Conservation (phyloP, 2,797 vertebrate genomes). For the Myiotriccus ornatus region DNA sequence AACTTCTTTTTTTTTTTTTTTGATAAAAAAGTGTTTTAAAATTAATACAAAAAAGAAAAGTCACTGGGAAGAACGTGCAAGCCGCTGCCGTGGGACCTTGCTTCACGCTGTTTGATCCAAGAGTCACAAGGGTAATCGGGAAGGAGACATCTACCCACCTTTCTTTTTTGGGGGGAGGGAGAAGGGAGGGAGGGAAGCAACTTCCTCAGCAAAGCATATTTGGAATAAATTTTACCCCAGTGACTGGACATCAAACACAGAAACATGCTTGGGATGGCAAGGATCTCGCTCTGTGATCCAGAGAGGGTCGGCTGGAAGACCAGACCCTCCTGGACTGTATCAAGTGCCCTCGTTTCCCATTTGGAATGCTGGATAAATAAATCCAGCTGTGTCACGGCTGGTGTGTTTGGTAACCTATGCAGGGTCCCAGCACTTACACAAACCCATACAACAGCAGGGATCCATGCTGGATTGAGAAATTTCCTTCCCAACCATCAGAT, state of each 20-base stretch:
- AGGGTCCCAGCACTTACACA: not conserved
- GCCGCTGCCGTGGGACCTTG: slow-evolving; percentile 14
- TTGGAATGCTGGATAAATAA: not conserved
- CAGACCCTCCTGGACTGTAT: not conserved
- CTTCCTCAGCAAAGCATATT: not conserved
- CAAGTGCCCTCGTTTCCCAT: not conserved
- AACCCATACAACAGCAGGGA: not conserved
- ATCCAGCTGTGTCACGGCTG: not conserved
- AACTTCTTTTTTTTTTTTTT: slow-evolving; percentile 52
- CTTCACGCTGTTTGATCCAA: slow-evolving; percentile 32
- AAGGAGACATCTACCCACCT: not conserved
- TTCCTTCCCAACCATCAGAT: not conserved
- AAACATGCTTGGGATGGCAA: not conserved
- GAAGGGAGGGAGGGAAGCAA: not conserved
- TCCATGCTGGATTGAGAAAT: not conserved
- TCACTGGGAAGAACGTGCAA: slow-evolving; percentile 62
- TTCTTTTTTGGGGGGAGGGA: not conserved
- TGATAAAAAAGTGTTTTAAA: slow-evolving; percentile 66
- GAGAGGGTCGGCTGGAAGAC: not conserved
- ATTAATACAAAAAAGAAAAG: slow-evolving; percentile 67
- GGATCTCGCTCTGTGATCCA: not conserved
- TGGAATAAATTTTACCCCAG: slow-evolving; percentile 11
- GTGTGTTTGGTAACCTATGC: not conserved
- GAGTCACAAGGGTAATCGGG: not conserved
- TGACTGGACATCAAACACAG: slow-evolving; percentile 18